Evolutionary conservation across 2,797 vertebrate species (phyloP).

Genomic region (Muscicapa striata): DNA sequence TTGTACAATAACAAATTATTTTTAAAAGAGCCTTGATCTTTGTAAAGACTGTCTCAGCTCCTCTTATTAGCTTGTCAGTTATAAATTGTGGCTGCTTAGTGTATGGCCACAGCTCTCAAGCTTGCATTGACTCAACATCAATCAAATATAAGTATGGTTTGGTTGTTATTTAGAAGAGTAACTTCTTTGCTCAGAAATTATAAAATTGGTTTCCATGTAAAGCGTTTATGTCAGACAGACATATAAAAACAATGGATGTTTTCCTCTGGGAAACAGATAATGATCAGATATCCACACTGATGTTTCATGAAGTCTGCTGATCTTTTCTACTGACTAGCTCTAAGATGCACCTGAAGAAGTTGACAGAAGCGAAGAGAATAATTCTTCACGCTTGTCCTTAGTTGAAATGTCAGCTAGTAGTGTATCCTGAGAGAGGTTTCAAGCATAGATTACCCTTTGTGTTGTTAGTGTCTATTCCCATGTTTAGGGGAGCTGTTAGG

Average conservation of each 20-base stretch:
- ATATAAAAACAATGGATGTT: not conserved
- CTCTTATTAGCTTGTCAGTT: not conserved
- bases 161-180: not conserved
- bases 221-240: not conserved
- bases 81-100: not conserved
- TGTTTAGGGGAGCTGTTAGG: not conserved
- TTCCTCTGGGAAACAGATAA: not conserved
- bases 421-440: not conserved
- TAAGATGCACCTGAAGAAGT: not conserved
- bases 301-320: not conserved
- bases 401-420: not conserved
- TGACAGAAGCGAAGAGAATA: not conserved
- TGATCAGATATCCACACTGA: not conserved
- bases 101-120: not conserved
- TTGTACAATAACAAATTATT: constrained; percentile 2
- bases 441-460: not conserved
- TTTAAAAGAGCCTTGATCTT: not conserved
- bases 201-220: not conserved
- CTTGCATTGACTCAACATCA: not conserved
- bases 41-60: not conserved
- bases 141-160: not conserved
- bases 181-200: not conserved
- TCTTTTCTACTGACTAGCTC: not conserved
- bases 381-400: not conserved
- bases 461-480: not conserved